Evolutionary conservation across 2,797 vertebrate genomes (phyloP).

Genomic region (Lophotriccus pileatus): DNA sequence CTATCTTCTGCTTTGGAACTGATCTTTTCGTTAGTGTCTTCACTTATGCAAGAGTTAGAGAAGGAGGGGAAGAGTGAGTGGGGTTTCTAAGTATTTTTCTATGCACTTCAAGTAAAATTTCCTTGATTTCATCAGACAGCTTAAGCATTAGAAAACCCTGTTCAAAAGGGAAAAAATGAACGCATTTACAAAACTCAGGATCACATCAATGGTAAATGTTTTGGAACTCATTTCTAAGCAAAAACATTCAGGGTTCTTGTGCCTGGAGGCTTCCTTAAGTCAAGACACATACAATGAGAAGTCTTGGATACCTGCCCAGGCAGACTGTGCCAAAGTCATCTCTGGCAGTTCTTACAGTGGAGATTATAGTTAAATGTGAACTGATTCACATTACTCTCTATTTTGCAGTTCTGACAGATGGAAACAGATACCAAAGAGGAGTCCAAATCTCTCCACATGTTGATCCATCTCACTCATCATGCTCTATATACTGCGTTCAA

Average conservation of each 20-base stretch:
- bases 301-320: neutral
- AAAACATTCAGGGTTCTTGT: neutral
- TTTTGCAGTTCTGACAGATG: conserved; percentile 37
- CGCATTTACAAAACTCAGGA: neutral
- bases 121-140: neutral
- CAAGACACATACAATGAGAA: neutral
- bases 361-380: conserved; percentile 45
- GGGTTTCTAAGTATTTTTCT: neutral
- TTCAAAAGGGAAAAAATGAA: neutral
- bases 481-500: neutral
- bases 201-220: neutral
- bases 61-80: neutral
- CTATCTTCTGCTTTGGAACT: neutral
- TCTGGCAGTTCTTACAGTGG: conserved; percentile 20
- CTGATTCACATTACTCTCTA: conserved; percentile 37
- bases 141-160: neutral
- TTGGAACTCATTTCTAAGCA: neutral
- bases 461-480: conserved; percentile 37
- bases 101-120: neutral
- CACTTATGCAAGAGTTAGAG: neutral
- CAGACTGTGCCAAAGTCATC: neutral
- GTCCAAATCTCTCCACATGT: neutral
- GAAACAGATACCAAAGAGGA: conserved; percentile 36
- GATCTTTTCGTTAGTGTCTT: neutral
- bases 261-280: neutral